Base-by-base conservation (phyloP, 1,140 invertebrate genomes). In the Venturia canescens region DNA sequence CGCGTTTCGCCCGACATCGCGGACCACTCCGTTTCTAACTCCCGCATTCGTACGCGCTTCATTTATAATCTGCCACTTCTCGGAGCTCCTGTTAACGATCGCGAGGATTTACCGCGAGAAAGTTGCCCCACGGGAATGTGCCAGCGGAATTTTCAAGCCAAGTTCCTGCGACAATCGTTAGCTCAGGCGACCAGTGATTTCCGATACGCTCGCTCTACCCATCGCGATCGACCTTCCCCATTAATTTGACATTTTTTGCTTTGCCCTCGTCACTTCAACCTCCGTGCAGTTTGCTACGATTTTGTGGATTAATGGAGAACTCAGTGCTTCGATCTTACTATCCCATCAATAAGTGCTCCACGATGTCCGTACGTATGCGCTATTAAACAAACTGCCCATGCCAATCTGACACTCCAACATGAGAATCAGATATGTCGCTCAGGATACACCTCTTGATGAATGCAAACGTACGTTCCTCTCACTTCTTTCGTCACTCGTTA, bases 351-450 rank as follows among this genome's bases (percentile, higher is more conserved):
- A 72, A 72, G 18, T 18, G 38, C 26, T 44, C 9, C 3, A 34
- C 3, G 34, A 34, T 34, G 3, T 34, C 3, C 34, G 34, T 34
- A 4, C 34, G 21, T 50, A 74, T 44, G 69, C 21, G 71, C 38
- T 50, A 50, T 27, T 74, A 11, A 44, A 44, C n/a, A 9, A 44
- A 11, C 38, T 13, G 38, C 38, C 11, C 38, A 4, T 44, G 38
- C 5, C 38, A 60, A 63, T 27, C 29, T 29, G 27, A 34, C 80
- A 77, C 29, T 76, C 26, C 23, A 74, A 63, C 44, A 90, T 90
- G 89, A 88, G 89, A 84, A 90, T 90, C 69, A 87, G 88, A 85
- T 90, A 90, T 82, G 88, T 90, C 23, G 80, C 85, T 9, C 88
- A 87, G 82, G 88, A 90, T 80, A 87, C 79, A n/a, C 60, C 74